phyloP scores from a whole-genome alignment of 2,113 vertebrate species.

The Gila orcuttii region DNA sequence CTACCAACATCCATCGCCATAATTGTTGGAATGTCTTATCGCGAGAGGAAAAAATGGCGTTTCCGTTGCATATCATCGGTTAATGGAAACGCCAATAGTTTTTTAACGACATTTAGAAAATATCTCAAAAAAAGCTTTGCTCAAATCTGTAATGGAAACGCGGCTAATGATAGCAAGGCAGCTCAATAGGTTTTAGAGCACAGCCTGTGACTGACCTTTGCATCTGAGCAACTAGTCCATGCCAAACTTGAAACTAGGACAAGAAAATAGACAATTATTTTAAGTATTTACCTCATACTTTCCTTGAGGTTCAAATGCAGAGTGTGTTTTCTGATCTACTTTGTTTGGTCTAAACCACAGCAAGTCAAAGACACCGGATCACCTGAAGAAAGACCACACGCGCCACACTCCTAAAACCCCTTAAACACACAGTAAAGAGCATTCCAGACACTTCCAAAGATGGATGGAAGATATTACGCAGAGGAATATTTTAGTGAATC shows the following conservation, averaged over 20 bases:
- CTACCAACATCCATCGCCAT: no score
- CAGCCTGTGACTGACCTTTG: not conserved
- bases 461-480: constrained; percentile 4
- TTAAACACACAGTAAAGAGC: not conserved
- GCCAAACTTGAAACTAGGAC: not conserved
- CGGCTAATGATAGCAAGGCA: not conserved
- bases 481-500: constrained; percentile 13
- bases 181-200: not conserved
- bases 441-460: constrained; percentile 3
- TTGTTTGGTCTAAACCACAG: not conserved
- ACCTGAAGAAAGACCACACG: not conserved
- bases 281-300: not conserved
- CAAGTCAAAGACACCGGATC: not conserved
- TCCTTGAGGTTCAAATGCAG: not conserved
- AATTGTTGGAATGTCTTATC: no score
- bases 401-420: not conserved
- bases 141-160: no score
- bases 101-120: no score
- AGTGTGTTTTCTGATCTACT: not conserved
- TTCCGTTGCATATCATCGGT: no score
- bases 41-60: no score
- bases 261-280: not conserved
- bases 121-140: no score
- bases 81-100: no score
- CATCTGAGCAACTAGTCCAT: not conserved